Conservation (phyloP, 2,888 invertebrate species). For the Pyrgus malvae region DNA sequence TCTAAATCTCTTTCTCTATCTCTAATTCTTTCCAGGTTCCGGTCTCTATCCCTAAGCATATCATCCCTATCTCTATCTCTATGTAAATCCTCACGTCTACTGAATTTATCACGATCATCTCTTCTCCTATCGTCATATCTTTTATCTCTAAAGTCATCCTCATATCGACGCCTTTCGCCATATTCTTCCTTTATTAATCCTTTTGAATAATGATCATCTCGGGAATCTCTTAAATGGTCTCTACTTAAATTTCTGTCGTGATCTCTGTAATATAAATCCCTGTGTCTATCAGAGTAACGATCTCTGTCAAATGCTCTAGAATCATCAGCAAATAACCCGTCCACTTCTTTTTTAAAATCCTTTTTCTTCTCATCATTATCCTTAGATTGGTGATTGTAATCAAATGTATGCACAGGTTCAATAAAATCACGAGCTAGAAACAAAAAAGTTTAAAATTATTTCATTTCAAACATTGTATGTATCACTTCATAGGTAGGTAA, state of each 20-base stretch:
- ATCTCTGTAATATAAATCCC: slow-evolving; percentile 40
- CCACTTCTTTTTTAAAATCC: slow-evolving; percentile 65
- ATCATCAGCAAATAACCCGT: slow-evolving; percentile 58
- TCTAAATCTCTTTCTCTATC: slow-evolving; percentile 38
- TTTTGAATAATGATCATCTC: slow-evolving; percentile 25
- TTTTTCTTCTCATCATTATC: slow-evolving; percentile 57
- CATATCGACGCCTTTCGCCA: slow-evolving; percentile 42
- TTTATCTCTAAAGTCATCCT: slow-evolving; percentile 31
- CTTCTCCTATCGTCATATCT: slow-evolving; percentile 45
- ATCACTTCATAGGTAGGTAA: too few relatives aligned
- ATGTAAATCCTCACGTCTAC: slow-evolving; percentile 38
- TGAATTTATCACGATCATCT: slow-evolving; percentile 49
- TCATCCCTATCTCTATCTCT: slow-evolving; percentile 40
- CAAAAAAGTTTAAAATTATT: slow-evolving; percentile 13
- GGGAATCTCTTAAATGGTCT: slow-evolving; percentile 43
- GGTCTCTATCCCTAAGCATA: slow-evolving; percentile 35
- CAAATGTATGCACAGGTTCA: slow-evolving; percentile 85
- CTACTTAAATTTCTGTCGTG: slow-evolving; percentile 31
- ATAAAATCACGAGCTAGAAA: slow-evolving; percentile 79
- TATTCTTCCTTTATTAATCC: slow-evolving; percentile 42
- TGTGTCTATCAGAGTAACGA: slow-evolving; percentile 38
- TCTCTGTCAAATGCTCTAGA: slow-evolving; percentile 48
- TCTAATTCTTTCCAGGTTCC: slow-evolving; percentile 27
- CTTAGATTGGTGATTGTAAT: slow-evolving; percentile 85
- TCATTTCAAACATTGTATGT: too few relatives aligned